These are phyloP conservation scores for Nemotelus nigrinus DNA, from an alignment of 2,888 invertebrate genomes.

Conservation along the genomic window DNA sequence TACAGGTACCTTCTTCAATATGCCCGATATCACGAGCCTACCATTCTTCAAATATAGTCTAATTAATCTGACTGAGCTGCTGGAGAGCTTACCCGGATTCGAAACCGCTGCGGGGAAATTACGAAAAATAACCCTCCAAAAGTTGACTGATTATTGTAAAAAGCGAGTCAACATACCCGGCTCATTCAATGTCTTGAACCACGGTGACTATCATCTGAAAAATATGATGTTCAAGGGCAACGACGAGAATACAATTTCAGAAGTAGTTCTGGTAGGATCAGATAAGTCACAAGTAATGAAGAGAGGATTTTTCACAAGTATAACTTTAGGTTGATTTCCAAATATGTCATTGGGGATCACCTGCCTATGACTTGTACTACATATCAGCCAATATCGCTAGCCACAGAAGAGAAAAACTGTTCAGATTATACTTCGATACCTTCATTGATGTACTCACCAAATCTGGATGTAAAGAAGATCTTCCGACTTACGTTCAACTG, in stretches of 20 bases:
- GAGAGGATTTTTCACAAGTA: not conserved
- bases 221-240: slow-evolving; percentile 32
- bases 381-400: not conserved
- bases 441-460: slow-evolving; percentile 9
- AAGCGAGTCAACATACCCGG: not conserved
- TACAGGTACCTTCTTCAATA: not conserved
- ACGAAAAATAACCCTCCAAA: not conserved
- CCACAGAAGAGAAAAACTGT: not conserved
- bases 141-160: not conserved
- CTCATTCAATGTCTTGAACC: slow-evolving; percentile 5
- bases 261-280: slow-evolving; percentile 7
- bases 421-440: slow-evolving; percentile 5
- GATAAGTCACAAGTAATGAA: not conserved
- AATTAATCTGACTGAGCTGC: not conserved
- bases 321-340: slow-evolving; percentile 28
- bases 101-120: slow-evolving; percentile 4
- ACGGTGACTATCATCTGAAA: slow-evolving; percentile 14
- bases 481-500: slow-evolving; percentile 22
- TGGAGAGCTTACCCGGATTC: slow-evolving; percentile 8
- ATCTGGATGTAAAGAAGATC: not conserved
- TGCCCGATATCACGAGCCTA: not conserved
- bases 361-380: slow-evolving; percentile 15
- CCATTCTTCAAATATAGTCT: not conserved
- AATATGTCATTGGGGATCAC: slow-evolving; percentile 13
- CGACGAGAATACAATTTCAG: not conserved